A percentile compares a stretch with the other conserved stretches of the same genome.
Conservation (phyloP, 2,113 vertebrate species). For the Gambusia affinis region DNA sequence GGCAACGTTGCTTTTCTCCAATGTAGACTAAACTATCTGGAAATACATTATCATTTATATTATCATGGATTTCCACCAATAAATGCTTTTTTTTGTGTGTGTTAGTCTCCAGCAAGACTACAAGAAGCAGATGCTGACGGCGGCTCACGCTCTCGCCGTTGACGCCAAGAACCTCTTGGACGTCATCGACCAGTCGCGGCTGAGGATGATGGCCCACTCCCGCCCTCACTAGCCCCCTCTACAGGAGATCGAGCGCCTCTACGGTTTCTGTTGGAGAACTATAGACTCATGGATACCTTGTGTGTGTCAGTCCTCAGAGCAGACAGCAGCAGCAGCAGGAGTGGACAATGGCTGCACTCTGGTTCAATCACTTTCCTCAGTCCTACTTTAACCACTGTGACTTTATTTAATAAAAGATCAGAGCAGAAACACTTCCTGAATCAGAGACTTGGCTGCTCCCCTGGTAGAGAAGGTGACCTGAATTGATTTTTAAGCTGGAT, state of each 20-base stretch:
- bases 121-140: conserved; percentile 98
- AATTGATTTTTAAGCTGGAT: conserved; percentile 5
- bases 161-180: conserved; percentile 98
- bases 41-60: too few relatives aligned
- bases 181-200: conserved; percentile 95
- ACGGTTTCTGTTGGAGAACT: conserved; percentile 26
- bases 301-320: conserved; percentile 17
- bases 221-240: conserved; percentile 83
- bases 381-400: conserved; percentile 67
- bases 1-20: too few relatives aligned
- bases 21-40: too few relatives aligned
- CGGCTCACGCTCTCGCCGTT: conserved; percentile 94
- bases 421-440: conserved; percentile 65
- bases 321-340: conserved; percentile 19
- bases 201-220: conserved; percentile 90
- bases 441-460: conserved; percentile 65
- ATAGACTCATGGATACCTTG: conserved; percentile 35
- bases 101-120: conserved; percentile 97
- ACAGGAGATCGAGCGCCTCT: conserved; percentile 16
- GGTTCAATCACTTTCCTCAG: conserved; percentile 31
- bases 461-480: conserved; percentile 24
- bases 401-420: conserved; percentile 52
- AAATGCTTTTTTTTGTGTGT: conserved; percentile 29
- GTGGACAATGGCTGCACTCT: conserved; percentile 31
- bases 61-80: too few relatives aligned